A percentile compares a stretch with the other conserved stretches of the same genome.
phyloP scores from a whole-genome alignment of 2,888 invertebrate species.

The Schizaphis graminum region DNA sequence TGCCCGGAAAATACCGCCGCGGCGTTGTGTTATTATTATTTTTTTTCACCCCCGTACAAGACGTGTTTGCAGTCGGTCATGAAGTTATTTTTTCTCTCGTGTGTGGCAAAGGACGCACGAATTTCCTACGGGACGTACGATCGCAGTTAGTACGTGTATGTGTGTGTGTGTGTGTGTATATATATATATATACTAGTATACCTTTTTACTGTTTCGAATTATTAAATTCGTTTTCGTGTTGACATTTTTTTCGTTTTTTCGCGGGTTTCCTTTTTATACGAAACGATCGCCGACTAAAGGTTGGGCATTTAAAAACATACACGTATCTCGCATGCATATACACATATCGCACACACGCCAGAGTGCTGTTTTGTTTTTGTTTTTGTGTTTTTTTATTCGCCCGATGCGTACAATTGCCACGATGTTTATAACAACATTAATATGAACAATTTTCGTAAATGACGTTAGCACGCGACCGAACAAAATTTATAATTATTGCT shows the following conservation, averaged over 20 bases:
- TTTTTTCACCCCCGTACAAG: neutral
- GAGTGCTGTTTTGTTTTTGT: too few species aligned
- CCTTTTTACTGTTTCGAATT: neutral
- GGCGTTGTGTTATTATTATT: neutral
- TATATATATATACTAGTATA: neutral
- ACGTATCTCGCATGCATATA: neutral
- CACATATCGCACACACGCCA: neutral
- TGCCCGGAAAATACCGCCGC: neutral
- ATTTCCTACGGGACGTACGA: neutral
- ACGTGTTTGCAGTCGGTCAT: neutral
- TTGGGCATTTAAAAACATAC: neutral
- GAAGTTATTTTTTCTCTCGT: neutral
- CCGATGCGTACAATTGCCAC: neutral
- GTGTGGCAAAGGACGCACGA: neutral
- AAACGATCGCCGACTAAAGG: neutral
- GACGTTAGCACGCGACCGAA: slow-evolving; percentile 22
- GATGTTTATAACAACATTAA: neutral
- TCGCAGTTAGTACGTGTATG: neutral
- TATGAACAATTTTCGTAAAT: neutral
- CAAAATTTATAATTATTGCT: neutral
- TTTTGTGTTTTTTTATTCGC: neutral
- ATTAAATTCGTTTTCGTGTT: neutral
- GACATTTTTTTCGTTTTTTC: neutral
- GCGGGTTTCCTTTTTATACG: neutral
- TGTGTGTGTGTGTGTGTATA: neutral